These are phyloP conservation scores for Camponotus fellah DNA, from an alignment of 2,888 invertebrate species.

Conservation along the genomic window DNA sequence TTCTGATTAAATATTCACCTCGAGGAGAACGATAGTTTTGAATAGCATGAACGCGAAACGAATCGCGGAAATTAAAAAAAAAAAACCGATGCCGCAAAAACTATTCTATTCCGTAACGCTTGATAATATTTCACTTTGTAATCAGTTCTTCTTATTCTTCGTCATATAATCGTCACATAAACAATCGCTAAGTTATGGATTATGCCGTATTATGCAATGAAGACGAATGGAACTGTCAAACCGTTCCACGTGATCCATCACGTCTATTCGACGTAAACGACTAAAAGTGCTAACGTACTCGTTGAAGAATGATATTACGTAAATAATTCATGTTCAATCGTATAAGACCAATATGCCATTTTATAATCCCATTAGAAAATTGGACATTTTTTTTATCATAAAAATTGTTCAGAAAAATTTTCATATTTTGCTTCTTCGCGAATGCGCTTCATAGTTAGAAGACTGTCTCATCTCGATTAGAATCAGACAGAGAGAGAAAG, in stretches of 20 bases:
- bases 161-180: conserved; percentile 38
- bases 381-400: too few relatives aligned
- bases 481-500: conserved; percentile 3
- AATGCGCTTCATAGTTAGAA: conserved; percentile 9
- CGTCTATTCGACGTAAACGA: background rate
- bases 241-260: conserved; percentile 25
- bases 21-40: background rate
- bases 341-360: background rate
- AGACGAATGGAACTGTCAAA: conserved; percentile 26
- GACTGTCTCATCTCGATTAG: conserved; percentile 8
- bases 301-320: conserved; percentile 13
- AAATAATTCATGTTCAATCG: conserved; percentile 24
- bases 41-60: background rate
- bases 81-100: background rate
- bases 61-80: background rate
- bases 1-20: background rate
- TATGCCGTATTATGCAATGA: background rate
- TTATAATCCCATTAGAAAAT: background rate
- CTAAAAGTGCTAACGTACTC: conserved; percentile 42
- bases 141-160: conserved; percentile 22
- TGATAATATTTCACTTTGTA: conserved; percentile 11
- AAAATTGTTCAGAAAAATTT: background rate
- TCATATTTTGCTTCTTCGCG: background rate
- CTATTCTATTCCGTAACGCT: conserved; percentile 21
- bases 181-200: conserved; percentile 32